Evolutionary conservation across 2,797 vertebrate species (phyloP).

Genomic region (Dryobates pubescens): DNA sequence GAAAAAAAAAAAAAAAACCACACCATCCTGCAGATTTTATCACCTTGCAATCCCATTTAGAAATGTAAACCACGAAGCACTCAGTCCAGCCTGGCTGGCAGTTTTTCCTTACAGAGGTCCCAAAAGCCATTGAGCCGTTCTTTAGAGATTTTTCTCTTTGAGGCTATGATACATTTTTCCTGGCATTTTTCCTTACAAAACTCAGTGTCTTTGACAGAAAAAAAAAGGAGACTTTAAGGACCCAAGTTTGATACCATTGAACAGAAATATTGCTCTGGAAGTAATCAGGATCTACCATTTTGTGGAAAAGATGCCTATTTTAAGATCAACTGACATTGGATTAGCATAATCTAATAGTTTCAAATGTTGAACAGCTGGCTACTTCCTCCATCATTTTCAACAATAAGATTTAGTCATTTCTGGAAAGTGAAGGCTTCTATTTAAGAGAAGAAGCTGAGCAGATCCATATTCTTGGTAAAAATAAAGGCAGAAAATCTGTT

Average conservation of each 20-base stretch:
- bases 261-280: background rate
- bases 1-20: background rate
- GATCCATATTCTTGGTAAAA: background rate
- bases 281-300: background rate
- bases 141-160: conserved; percentile 1
- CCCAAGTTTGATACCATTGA: background rate
- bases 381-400: background rate
- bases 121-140: background rate
- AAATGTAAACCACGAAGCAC: background rate
- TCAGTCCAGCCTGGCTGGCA: too few species aligned
- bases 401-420: background rate
- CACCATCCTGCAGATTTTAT: conserved; percentile 33
- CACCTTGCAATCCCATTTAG: background rate
- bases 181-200: background rate
- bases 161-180: background rate
- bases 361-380: background rate
- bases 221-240: background rate
- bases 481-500: background rate
- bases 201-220: background rate
- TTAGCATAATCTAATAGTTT: background rate
- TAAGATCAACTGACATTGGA: background rate
- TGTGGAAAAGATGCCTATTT: background rate
- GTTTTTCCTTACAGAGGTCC: too few species aligned
- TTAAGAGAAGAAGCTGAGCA: background rate
- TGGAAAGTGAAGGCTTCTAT: background rate